Conservation (phyloP, 2,888 invertebrate genomes). For the Hylaea fasciaria region DNA sequence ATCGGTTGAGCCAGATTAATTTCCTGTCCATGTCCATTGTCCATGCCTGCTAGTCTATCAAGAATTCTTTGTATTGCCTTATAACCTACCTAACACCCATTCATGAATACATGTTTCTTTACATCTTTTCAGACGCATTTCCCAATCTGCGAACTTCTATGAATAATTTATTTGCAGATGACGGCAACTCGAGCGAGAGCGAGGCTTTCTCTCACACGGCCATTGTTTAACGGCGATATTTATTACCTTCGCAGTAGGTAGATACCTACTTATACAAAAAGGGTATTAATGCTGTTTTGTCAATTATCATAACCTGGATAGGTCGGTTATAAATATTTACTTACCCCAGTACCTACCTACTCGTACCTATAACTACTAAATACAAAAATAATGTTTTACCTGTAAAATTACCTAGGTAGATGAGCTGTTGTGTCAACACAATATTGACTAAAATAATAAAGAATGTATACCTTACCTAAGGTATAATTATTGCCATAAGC, state of each 20-base stretch:
- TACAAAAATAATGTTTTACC: too few species aligned
- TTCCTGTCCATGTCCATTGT: too few species aligned
- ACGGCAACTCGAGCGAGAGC: background rate
- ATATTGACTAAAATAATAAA: too few species aligned
- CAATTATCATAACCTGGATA: slow-evolving; percentile 7
- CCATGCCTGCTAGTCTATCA: background rate
- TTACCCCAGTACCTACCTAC: too few species aligned
- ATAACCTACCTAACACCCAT: background rate
- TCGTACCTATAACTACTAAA: too few species aligned
- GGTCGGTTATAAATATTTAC: slow-evolving; percentile 6
- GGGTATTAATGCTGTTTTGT: slow-evolving; percentile 12
- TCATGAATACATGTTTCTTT: slow-evolving; percentile 1
- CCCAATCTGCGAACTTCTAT: slow-evolving; percentile 4
- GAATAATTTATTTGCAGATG: slow-evolving; percentile 5
- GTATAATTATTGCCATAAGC: too few species aligned
- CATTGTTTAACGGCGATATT: slow-evolving; percentile 7
- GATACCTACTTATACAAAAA: slow-evolving; percentile 4
- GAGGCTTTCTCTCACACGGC: slow-evolving; percentile 1
- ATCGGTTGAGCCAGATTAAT: too few species aligned
- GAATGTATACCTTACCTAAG: too few species aligned
- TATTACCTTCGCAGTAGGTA: slow-evolving; percentile 6
- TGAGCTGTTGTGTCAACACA: too few species aligned
- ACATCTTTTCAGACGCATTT: background rate
- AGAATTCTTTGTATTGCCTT: background rate
- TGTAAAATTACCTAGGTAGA: too few species aligned